Percentiles rank a stretch among this genome's conserved stretches.
Conservation (phyloP, 37 sponge, comb jelly and placozoan species). For the Beroe ovata region DNA sequence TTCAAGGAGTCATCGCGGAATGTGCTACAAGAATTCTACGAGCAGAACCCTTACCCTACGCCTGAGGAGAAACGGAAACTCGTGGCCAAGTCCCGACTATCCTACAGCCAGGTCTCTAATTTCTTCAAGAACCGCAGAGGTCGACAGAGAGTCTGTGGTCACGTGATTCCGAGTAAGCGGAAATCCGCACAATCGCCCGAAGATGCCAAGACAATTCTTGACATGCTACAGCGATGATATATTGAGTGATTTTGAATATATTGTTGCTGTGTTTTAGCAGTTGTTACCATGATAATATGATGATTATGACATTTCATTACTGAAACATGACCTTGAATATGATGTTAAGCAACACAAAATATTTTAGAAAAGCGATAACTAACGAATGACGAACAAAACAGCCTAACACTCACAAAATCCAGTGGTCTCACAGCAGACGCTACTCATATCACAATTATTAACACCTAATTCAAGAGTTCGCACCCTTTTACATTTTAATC, state of each 20-base stretch:
- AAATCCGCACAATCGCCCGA: slow-evolving; percentile 1
- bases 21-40: slow-evolving; percentile 7
- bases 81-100: background rate
- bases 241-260: background rate
- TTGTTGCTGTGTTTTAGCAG: slow-evolving; percentile 44
- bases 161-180: background rate
- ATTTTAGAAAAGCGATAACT: no score
- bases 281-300: background rate
- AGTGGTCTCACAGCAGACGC: no score
- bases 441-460: no score
- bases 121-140: slow-evolving; percentile 66
- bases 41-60: slow-evolving; percentile 24
- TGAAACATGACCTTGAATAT: no score
- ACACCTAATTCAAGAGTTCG: no score
- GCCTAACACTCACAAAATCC: no score
- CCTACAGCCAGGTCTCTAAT: slow-evolving; percentile 56
- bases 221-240: slow-evolving; percentile 13
- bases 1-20: slow-evolving; percentile 55
- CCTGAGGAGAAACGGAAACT: slow-evolving; percentile 59
- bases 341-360: no score
- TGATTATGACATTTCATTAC: no score
- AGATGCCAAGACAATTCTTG: slow-evolving; percentile 17
- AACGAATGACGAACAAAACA: no score
- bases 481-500: background rate
- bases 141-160: slow-evolving; percentile 27